These are phyloP conservation scores for Globia sparganii DNA, from an alignment of 2,888 invertebrate species.

Conservation along the genomic window DNA sequence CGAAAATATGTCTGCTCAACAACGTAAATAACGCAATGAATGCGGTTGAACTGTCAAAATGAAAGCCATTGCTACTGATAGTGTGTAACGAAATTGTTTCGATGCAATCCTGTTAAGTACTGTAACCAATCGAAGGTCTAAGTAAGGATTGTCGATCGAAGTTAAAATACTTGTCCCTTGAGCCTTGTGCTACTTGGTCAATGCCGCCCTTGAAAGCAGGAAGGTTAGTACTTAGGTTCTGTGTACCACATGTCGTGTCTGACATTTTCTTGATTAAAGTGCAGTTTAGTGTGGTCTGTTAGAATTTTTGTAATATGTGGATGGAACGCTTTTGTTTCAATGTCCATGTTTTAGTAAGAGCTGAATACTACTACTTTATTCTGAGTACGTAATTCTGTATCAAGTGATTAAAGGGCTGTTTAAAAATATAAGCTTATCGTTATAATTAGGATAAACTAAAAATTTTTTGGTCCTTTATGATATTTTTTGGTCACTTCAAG, in stretches of 20 bases:
- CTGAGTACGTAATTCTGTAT: background rate
- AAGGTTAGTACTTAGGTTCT: constrained; percentile 28
- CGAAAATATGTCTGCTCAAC: no score
- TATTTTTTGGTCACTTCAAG: no score
- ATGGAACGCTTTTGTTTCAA: constrained; percentile 1
- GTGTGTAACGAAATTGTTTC: background rate
- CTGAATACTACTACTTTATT: background rate
- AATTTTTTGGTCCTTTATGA: background rate
- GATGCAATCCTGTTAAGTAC: no score
- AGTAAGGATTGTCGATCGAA: constrained; percentile 30
- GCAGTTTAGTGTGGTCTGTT: constrained; percentile 12
- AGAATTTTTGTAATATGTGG: constrained; percentile 1
- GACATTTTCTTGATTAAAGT: constrained; percentile 47
- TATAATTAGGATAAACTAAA: no score
- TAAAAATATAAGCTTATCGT: no score
- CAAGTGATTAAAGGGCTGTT: no score
- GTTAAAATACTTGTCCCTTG: constrained; percentile 42
- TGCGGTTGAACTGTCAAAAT: no score
- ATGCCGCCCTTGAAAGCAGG: constrained; percentile 49
- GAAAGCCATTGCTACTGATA: no score
- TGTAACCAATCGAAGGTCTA: constrained; percentile 12
- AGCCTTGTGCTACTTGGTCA: constrained; percentile 50
- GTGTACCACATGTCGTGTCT: constrained; percentile 13
- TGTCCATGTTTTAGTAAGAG: background rate
- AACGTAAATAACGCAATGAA: no score